A percentile compares a stretch with the other conserved stretches of the same genome.
These are phyloP conservation scores for Drosophila yooni DNA, from an alignment of 2,888 invertebrate species.

Conservation along the genomic window DNA sequence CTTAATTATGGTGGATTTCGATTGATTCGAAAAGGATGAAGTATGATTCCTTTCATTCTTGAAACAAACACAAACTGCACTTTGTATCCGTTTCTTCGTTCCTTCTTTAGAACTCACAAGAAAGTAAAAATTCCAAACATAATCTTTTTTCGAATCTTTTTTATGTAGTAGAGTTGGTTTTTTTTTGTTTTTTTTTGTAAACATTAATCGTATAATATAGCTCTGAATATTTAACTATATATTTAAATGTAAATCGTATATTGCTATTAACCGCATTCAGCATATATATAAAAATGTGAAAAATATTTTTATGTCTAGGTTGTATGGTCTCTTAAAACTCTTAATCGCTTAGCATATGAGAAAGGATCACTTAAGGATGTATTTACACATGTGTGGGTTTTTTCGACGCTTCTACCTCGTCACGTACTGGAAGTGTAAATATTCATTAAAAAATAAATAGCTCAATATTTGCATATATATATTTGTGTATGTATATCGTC, in stretches of 20 bases:
- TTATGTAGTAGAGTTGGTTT: conserved; percentile 21
- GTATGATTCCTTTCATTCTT: neutral
- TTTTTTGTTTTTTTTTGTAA: conserved; percentile 50
- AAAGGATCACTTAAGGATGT: conserved; percentile 80
- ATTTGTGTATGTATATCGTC: conserved; percentile 16
- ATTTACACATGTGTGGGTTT: conserved; percentile 76
- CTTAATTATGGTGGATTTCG: neutral
- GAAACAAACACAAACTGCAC: neutral
- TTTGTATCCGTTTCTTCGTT: neutral
- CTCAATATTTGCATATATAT: conserved; percentile 76
- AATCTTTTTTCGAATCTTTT: conserved; percentile 21
- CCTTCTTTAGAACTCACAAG: neutral
- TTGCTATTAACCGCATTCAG: conserved; percentile 66
- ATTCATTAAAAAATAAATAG: conserved; percentile 77
- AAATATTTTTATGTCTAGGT: conserved; percentile 50
- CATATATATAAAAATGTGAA: conserved; percentile 61
- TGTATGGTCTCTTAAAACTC: conserved; percentile 64
- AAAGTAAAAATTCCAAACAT: neutral
- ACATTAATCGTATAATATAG: conserved; percentile 70
- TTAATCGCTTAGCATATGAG: conserved; percentile 80
- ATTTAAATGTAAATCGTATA: conserved; percentile 70
- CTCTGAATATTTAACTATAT: conserved; percentile 70
- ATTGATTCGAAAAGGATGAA: neutral
- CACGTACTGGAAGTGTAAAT: conserved; percentile 77
- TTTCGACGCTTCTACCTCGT: conserved; percentile 55